These are phyloP conservation scores for Lota lota DNA, from an alignment of 2,113 vertebrate species.

Conservation along the genomic window DNA sequence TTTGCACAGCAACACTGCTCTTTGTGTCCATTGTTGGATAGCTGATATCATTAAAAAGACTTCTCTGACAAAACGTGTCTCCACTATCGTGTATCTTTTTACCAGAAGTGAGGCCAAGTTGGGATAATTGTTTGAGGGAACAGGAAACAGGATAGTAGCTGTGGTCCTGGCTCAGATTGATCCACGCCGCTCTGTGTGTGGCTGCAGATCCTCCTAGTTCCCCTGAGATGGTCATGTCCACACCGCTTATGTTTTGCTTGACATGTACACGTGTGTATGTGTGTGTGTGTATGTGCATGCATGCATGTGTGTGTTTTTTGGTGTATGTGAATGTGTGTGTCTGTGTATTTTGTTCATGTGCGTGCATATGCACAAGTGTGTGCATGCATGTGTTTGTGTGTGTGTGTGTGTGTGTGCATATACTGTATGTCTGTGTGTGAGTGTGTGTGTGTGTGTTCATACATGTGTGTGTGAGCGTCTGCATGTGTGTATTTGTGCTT, in stretches of 20 bases:
- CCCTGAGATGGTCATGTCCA: neutral
- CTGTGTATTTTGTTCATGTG: no score
- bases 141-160: neutral
- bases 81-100: neutral
- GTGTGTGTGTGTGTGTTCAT: slow-evolving; percentile 2
- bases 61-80: neutral
- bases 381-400: no score
- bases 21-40: no score
- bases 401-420: no score
- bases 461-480: neutral
- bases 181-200: neutral
- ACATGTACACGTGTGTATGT: no score
- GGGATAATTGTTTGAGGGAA: neutral
- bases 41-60: neutral
- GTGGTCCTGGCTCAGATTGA: slow-evolving; percentile 1
- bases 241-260: neutral
- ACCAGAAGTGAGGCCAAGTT: neutral
- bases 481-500: neutral
- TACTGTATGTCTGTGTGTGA: no score
- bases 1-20: no score
- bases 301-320: no score
- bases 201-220: neutral
- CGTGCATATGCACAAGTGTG: no score
- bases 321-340: no score
- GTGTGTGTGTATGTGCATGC: no score